Percentiles rank a stretch among this genome's conserved stretches.
Conservation (phyloP, 2,113 vertebrate genomes). For the Coptodon bakossiorum region DNA sequence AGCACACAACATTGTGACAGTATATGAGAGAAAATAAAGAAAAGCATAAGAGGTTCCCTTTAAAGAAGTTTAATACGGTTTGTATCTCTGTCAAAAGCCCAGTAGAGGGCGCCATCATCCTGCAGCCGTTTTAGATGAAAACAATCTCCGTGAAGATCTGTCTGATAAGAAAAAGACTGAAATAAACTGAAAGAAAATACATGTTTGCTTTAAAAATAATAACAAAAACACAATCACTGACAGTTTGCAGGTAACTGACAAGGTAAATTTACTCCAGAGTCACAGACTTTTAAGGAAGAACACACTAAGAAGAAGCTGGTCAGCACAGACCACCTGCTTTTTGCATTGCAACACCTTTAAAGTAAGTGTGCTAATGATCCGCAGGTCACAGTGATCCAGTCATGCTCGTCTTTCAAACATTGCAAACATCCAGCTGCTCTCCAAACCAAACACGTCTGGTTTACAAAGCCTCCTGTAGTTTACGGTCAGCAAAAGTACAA, state of each 20-base stretch:
- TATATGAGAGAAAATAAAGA: neutral
- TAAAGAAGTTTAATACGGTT: rapidly evolving
- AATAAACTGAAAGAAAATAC: neutral
- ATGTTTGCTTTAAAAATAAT: neutral
- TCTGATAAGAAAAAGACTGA: neutral
- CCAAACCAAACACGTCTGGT: neutral
- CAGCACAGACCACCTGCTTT: neutral
- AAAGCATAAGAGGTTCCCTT: neutral
- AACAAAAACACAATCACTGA: neutral
- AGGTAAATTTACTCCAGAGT: neutral
- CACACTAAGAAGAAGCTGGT: neutral
- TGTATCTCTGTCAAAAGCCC: neutral
- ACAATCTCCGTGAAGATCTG: rapidly evolving
- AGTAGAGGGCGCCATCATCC: slow-evolving; percentile 19
- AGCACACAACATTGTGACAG: neutral
- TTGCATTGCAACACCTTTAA: neutral
- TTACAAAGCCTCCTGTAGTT: neutral
- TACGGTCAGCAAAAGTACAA: neutral
- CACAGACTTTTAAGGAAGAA: neutral
- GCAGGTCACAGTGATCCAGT: neutral
- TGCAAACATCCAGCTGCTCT: neutral
- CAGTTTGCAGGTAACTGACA: neutral
- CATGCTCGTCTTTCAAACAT: neutral
- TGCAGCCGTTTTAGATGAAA: neutral
- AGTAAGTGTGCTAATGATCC: neutral